A percentile compares a stretch with the other conserved stretches of the same genome.
Conservation (phyloP, 2,797 vertebrate genomes). For the Cryptoblepharus egeriae region DNA sequence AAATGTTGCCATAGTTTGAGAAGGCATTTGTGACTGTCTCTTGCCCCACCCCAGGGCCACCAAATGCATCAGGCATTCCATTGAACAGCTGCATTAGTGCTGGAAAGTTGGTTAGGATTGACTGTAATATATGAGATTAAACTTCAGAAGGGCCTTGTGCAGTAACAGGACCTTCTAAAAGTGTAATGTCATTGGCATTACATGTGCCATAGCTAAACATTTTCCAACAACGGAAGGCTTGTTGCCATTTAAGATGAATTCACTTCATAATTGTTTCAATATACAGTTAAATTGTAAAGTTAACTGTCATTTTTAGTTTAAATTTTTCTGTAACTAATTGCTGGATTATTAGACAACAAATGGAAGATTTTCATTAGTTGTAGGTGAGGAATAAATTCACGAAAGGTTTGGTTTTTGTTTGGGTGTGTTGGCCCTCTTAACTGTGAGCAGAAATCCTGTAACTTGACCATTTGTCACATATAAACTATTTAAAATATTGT, state of each 20-base stretch:
- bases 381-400: background rate
- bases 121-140: too few relatives aligned
- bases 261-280: background rate
- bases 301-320: background rate
- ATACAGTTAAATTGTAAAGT: background rate
- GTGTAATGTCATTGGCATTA: background rate
- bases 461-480: background rate
- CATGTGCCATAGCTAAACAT: background rate
- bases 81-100: too few relatives aligned
- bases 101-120: too few relatives aligned
- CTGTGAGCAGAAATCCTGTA: background rate
- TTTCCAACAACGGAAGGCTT: background rate
- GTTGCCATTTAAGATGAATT: background rate
- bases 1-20: too few relatives aligned
- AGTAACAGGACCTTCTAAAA: background rate
- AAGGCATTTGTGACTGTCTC: too few relatives aligned
- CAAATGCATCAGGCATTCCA: too few relatives aligned
- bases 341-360: background rate
- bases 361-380: background rate
- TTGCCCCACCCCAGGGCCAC: too few relatives aligned
- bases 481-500: background rate
- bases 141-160: background rate
- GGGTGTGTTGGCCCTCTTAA: background rate
- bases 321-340: background rate
- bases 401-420: background rate